Evolutionary conservation across 2,113 vertebrate species (phyloP), one percentile per base, ranked within the genome.

Genomic region (Morone saxatilis): DNA sequence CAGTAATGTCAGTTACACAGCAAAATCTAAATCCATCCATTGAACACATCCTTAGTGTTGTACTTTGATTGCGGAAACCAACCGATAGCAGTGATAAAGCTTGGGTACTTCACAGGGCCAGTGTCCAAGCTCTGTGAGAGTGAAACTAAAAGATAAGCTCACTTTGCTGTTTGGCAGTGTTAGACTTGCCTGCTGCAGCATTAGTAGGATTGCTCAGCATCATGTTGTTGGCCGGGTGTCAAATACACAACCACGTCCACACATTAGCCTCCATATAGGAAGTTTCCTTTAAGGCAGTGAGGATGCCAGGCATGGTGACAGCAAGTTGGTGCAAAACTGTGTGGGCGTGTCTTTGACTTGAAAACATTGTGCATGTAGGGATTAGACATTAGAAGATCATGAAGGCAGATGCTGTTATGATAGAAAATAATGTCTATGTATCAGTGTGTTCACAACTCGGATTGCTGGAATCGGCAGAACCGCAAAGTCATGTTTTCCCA

Each of bases 401-500:
- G 43, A 76, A 78, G 62, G 59, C 47, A 60, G 9, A 77, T 57
- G 43, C 17, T 84, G 80, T 53, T 78, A n/a, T 76, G 48, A 80
- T 8, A 48, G 68, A 72, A 60, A 81, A 65, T 11, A 10, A 4
- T 63, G 16, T 17, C 19, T 13, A 6, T 54, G 45, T 67, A 11
- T 65, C 1, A 43, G 4, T 45, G 73, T 86, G 65, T 79, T 72
- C 36, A 73, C 68, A 57, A 56, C 36, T 25, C 14, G 11, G 79
- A 57, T 67, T 54, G 8, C 22, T 63, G 74, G 31, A 86, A 76
- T 14, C 10, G 31, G 56, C 50, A 43, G 50, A 76, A 69, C 77
- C 56, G 43, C 84, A 78, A 74, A 83, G 66, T 81, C 68, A 62
- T 86, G 74, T 78, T 81, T 88, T 78, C 71, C 22, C 66, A 78